phyloP scores from a whole-genome alignment of 23 tunicate species.

The Styela plicata region DNA sequence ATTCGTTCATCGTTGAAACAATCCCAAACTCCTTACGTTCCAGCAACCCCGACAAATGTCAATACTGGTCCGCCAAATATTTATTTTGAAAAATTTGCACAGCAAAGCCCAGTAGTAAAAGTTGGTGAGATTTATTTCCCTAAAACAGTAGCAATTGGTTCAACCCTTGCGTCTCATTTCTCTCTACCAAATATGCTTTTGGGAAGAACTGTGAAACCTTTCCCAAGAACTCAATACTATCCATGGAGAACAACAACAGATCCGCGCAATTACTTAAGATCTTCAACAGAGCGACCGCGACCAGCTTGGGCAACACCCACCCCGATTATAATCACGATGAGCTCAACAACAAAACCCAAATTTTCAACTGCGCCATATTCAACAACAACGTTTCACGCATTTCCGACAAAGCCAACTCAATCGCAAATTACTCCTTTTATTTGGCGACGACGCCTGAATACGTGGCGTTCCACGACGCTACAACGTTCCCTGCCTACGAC shows the following conservation, averaged over 20 bases:
- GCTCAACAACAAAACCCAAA: too few species aligned
- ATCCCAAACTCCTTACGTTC: neutral
- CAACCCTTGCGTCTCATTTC: constrained; percentile 11
- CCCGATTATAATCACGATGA: too few species aligned
- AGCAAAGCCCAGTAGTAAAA: neutral
- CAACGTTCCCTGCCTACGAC: too few species aligned
- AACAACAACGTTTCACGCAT: too few species aligned
- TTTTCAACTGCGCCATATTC: too few species aligned
- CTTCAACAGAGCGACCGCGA: too few species aligned
- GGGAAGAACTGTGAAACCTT: constrained; percentile 15
- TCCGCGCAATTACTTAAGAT: neutral
- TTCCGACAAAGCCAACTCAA: too few species aligned
- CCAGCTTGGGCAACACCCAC: too few species aligned
- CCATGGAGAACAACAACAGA: constrained; percentile 28
- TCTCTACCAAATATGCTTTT: constrained; percentile 14
- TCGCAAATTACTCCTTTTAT: too few species aligned
- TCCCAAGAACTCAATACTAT: constrained; percentile 26
- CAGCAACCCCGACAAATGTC: neutral
- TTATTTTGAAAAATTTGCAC: neutral
- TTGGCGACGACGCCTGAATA: too few species aligned
- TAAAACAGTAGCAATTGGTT: neutral
- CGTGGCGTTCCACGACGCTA: too few species aligned
- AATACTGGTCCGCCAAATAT: neutral
- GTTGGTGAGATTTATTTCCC: neutral
- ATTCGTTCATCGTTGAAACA: neutral